Percentiles rank a stretch among this genome's conserved stretches.
Evolutionary conservation across 2,113 vertebrate species (phyloP).

Genomic region (Trachemys scripta): DNA sequence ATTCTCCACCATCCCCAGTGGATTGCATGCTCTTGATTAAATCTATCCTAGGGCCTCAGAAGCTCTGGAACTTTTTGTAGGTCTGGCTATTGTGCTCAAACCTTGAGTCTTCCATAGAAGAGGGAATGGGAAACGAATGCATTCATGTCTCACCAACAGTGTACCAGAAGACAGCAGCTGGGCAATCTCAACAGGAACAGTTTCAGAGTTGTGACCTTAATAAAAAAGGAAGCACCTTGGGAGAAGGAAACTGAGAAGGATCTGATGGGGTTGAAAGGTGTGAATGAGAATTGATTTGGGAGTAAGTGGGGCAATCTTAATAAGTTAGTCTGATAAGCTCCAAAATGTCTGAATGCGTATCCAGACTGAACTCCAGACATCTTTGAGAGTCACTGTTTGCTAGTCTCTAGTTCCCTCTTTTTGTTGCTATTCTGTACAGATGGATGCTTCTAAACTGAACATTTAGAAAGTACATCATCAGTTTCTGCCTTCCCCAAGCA

Average conservation of each 20-base stretch:
- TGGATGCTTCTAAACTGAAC: neutral
- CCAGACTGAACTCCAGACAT: neutral
- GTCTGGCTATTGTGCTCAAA: neutral
- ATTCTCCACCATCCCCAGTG: neutral
- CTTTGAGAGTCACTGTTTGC: neutral
- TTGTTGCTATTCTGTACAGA: accelerated
- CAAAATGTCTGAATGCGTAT: neutral
- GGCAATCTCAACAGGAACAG: neutral
- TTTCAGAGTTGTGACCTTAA: neutral
- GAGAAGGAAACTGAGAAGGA: neutral
- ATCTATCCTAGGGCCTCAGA: neutral
- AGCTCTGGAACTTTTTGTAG: neutral
- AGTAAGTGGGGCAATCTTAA: neutral
- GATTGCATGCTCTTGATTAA: neutral
- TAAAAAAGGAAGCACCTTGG: neutral
- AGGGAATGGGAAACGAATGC: accelerated
- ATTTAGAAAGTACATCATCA: neutral
- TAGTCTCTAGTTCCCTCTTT: neutral
- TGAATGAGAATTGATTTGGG: neutral
- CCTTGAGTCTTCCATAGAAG: neutral
- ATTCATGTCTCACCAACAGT: neutral
- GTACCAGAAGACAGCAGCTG: neutral
- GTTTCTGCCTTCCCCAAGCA: neutral
- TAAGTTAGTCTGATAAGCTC: neutral
- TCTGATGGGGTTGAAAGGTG: neutral